Evolutionary conservation across 2,888 invertebrate species (phyloP), one percentile per base, ranked within the genome.

Genomic region (Serrognathus titanus): DNA sequence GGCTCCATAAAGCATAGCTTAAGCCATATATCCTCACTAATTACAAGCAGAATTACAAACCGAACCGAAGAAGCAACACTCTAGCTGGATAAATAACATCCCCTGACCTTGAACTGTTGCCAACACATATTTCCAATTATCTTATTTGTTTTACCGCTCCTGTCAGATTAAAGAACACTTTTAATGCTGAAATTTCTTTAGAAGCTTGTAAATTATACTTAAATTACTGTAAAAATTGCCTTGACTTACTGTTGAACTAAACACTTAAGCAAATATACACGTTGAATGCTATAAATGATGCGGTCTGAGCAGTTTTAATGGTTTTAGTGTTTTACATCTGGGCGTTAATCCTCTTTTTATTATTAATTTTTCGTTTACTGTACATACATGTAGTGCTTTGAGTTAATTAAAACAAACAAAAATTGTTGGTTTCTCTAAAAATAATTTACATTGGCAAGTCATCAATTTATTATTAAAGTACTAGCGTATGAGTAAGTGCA

Each of bases 121-220:
- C 76, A 76, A 69, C 74, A 72, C 73, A 74, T 74, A 75, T 75
- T 75, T 74, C 71, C 76, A 75, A 75, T 76, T 75, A 75, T 75
- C 72, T 74, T 74, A 75, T 75, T 75, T 74, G 72, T 71, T 73
- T 69, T 71, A 70, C 73, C 69, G 71, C 68, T 66, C 64, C 74
- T 75, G 75, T 74, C 75, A 75, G 74, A 75, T 75, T 75, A 75
- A 75, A 75, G 75, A 72, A 72, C 73, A 68, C 68, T 71, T 69
- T 71, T 69, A 71, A 71, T 68, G 72, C 69, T 69, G 70, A 51
- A 70, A 66, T 67, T 69, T 69, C 66, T 67, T 70, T 67, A 62
- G 59, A 62, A 62, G 68, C 65, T 66, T 70, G 67, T 73, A 73
- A 72, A 74, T 73, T 73, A 62, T 59, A 57, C 58, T 58, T 55